Evolutionary conservation across 2,113 vertebrate species (phyloP).

Genomic region (Mirza zaza): DNA sequence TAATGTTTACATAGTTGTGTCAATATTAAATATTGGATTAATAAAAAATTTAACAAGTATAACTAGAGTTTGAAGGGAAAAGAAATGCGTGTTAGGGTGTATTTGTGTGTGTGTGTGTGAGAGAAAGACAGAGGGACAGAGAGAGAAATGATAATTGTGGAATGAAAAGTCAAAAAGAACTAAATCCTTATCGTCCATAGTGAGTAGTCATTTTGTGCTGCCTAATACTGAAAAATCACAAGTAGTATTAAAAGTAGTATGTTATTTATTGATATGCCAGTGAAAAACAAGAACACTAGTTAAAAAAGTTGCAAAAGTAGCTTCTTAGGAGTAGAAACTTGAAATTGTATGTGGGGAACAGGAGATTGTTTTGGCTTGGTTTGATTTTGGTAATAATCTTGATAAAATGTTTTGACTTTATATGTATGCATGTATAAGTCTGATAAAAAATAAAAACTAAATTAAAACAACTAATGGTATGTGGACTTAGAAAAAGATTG

Average conservation of each 20-base stretch:
- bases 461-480: not conserved
- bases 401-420: not conserved
- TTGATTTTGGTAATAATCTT: not conserved
- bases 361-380: not conserved
- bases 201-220: not conserved
- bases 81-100: not conserved
- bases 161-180: not conserved
- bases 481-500: not conserved
- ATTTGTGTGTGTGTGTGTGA: no score
- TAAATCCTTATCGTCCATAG: not conserved
- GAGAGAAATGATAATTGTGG: not conserved
- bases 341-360: not conserved
- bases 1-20: not conserved
- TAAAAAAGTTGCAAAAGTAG: not conserved
- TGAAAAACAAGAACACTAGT: not conserved
- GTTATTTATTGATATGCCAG: not conserved
- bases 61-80: not conserved
- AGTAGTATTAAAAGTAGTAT: not conserved
- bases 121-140: not conserved
- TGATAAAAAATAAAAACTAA: slow-evolving; percentile 25
- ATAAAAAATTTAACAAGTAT: not conserved
- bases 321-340: not conserved
- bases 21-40: not conserved
- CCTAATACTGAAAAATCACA: not conserved
- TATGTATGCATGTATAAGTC: not conserved